Percentiles rank a stretch among this genome's conserved stretches.
Conservation (phyloP, 2,888 invertebrate species). For the Metopia argyrocephala region DNA sequence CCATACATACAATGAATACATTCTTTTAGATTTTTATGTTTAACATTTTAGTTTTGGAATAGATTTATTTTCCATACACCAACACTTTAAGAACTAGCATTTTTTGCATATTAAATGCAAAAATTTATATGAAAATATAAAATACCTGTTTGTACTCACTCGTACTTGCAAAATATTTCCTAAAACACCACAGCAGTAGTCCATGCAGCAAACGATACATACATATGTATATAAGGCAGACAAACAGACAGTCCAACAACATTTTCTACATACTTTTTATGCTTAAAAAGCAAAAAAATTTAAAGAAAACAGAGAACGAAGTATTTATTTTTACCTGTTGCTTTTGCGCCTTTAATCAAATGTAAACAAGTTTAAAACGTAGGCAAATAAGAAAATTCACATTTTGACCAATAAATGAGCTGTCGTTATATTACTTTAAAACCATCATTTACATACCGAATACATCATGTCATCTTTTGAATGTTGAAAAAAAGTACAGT, state of each 20-base stretch:
- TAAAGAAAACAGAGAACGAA: no score
- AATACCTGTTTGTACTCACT: constrained; percentile 7
- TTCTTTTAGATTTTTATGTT: neutral
- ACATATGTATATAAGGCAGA: constrained; percentile 8
- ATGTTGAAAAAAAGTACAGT: neutral
- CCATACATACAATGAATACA: no score
- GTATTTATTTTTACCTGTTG: constrained; percentile 32
- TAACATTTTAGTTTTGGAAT: neutral
- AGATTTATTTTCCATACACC: constrained; percentile 12
- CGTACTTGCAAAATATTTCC: constrained; percentile 19
- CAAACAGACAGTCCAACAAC: constrained; percentile 23
- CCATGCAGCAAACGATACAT: no score
- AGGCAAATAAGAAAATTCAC: constrained; percentile 2
- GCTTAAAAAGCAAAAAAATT: neutral
- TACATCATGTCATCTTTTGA: neutral
- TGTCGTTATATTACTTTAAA: constrained; percentile 5
- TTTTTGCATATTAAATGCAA: constrained; percentile 23
- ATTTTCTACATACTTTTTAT: constrained; percentile 42
- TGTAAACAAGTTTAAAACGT: constrained; percentile 43
- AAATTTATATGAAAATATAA: constrained; percentile 5
- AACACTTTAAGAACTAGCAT: constrained; percentile 23
- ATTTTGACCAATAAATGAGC: no score
- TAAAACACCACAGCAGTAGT: constrained; percentile 19
- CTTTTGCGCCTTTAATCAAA: neutral
- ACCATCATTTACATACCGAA: constrained; percentile 16